These are phyloP conservation scores for Hemibagrus wyckioides DNA, from an alignment of 2,113 vertebrate genomes.

Conservation along the genomic window DNA sequence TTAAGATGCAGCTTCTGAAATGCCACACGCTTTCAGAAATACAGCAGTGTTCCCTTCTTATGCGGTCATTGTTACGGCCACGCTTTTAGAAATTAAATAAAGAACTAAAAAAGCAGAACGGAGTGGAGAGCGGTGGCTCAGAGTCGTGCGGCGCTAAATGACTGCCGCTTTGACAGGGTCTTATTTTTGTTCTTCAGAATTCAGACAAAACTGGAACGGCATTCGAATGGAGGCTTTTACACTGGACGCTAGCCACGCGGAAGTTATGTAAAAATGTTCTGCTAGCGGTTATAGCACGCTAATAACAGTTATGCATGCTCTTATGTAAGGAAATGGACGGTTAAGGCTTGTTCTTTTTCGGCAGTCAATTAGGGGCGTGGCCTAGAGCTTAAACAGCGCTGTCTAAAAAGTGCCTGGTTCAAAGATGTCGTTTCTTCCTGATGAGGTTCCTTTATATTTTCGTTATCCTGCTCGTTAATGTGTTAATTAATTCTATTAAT, in stretches of 20 bases:
- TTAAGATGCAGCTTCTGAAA: conserved; percentile 16
- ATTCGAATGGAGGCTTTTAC: not conserved
- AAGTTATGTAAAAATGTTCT: not conserved
- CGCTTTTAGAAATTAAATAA: not conserved
- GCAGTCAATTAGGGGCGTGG: not conserved
- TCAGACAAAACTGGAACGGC: not conserved
- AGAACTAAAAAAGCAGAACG: not conserved
- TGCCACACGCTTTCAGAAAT: not conserved
- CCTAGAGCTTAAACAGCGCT: not conserved
- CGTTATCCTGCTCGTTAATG: no score
- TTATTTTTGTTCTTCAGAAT: not conserved
- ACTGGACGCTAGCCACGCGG: not conserved
- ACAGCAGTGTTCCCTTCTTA: conserved; percentile 1
- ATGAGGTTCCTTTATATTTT: no score
- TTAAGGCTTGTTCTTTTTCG: not conserved
- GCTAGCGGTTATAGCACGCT: not conserved
- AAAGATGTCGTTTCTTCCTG: no score
- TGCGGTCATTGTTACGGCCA: not conserved
- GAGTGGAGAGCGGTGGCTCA: not conserved
- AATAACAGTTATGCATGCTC: not conserved
- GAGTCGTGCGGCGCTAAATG: not conserved
- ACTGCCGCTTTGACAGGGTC: not conserved
- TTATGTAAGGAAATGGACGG: not conserved
- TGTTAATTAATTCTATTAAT: not conserved
- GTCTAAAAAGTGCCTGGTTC: not conserved